A percentile compares a stretch with the other conserved stretches of the same genome.
phyloP scores from a whole-genome alignment of 2,113 vertebrate species.

The Chaenocephalus aceratus region DNA sequence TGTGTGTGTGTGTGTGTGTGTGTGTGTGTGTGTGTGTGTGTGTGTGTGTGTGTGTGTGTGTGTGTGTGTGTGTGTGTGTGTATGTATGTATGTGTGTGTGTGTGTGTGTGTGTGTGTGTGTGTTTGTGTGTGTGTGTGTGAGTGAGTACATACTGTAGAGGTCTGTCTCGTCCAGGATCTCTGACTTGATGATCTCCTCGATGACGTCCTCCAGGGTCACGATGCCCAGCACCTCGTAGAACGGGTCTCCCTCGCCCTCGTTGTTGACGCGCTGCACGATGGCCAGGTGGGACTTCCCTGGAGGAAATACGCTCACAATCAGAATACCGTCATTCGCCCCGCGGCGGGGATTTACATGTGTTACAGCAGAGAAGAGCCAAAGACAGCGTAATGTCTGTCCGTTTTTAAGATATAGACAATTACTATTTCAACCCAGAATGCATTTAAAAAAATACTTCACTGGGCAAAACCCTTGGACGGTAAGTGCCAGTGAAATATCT shows the following conservation, averaged over 20 bases:
- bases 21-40: too few species aligned
- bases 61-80: not conserved
- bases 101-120: conserved; percentile 9
- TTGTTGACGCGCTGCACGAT: conserved; percentile 86
- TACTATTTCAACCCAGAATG: not conserved
- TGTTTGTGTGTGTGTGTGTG: conserved; percentile 2
- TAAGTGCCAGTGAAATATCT: too few species aligned
- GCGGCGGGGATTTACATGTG: too few species aligned
- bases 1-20: too few species aligned
- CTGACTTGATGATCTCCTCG: conserved; percentile 91
- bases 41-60: not conserved
- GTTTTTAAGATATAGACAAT: not conserved
- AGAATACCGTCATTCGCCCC: too few species aligned
- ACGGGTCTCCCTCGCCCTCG: conserved; percentile 85
- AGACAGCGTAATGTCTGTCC: too few species aligned
- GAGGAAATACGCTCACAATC: not conserved
- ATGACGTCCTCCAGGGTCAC: conserved; percentile 86
- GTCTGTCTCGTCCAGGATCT: conserved; percentile 98
- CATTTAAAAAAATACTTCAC: too few species aligned
- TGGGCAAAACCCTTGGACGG: too few species aligned
- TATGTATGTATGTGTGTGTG: conserved; percentile 16
- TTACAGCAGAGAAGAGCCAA: too few species aligned
- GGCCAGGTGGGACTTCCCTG: conserved; percentile 87
- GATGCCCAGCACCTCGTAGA: conserved; percentile 86
- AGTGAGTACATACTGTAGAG: conserved; percentile 90